phyloP scores from a whole-genome alignment of 2,113 vertebrate genomes.

The Ramphastos sulfuratus region DNA sequence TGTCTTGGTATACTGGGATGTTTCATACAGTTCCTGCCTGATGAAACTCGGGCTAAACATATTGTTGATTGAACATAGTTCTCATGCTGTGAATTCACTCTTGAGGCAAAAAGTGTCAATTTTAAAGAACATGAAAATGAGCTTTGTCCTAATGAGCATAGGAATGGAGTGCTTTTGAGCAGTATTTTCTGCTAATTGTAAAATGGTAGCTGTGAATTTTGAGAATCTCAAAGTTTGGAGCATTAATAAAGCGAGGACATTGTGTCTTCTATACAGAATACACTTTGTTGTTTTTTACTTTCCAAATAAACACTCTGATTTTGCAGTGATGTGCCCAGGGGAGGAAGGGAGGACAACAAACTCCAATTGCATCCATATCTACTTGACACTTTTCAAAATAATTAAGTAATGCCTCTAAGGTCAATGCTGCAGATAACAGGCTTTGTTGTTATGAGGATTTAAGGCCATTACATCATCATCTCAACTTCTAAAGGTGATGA shows the following conservation, averaged over 20 bases:
- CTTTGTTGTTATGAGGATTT: neutral
- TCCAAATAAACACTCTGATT: neutral
- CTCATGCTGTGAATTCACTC: neutral
- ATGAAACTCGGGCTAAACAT: neutral
- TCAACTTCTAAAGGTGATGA: neutral
- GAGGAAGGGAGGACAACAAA: neutral
- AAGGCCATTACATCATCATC: neutral
- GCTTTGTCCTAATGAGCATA: fast-evolving
- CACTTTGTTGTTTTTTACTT: neutral
- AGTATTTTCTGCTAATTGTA: neutral
- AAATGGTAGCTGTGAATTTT: neutral
- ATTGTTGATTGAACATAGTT: neutral
- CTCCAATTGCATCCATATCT: neutral
- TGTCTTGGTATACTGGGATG: fast-evolving
- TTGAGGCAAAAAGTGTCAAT: neutral
- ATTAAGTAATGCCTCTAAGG: neutral
- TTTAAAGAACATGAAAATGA: neutral
- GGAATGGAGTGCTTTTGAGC: neutral
- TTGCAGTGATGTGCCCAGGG: neutral
- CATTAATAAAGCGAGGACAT: neutral
- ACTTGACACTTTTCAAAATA: neutral
- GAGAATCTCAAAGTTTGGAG: neutral
- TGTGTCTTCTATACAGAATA: neutral
- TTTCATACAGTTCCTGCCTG: neutral
- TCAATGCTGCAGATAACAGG: neutral